These are phyloP conservation scores for Seladonia tumulorum DNA, from an alignment of 2,888 invertebrate species.

Conservation along the genomic window DNA sequence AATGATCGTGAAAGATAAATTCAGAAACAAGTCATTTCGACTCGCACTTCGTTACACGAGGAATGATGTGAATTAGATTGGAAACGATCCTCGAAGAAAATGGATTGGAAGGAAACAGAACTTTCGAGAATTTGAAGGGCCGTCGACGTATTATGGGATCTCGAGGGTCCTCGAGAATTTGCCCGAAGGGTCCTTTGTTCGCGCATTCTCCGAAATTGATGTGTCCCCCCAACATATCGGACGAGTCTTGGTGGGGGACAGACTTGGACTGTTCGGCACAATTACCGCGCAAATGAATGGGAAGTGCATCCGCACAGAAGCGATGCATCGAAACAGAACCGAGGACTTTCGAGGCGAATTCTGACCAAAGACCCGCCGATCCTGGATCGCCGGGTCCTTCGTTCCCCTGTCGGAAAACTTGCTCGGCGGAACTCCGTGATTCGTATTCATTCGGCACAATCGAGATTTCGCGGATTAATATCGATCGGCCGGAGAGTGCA, in stretches of 20 bases:
- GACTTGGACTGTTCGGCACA: not conserved
- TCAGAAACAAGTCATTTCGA: not conserved
- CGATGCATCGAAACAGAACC: slow-evolving; percentile 21
- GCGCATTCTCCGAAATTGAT: not conserved
- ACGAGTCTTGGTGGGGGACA: not conserved
- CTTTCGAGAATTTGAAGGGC: not conserved
- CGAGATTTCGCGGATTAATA: slow-evolving; percentile 39
- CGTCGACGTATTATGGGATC: not conserved
- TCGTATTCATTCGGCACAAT: slow-evolving; percentile 36
- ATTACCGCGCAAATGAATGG: slow-evolving; percentile 29
- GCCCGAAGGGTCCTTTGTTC: not conserved
- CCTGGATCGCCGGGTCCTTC: not conserved
- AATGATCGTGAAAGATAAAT: not conserved
- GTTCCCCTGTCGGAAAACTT: slow-evolving; percentile 16
- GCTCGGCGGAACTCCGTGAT: slow-evolving; percentile 30
- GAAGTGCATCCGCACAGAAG: slow-evolving; percentile 23
- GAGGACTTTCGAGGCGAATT: slow-evolving; percentile 49
- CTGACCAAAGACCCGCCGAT: slow-evolving; percentile 3
- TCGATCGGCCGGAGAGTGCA: slow-evolving; percentile 35
- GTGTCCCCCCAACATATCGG: not conserved
- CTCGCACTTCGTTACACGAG: not conserved
- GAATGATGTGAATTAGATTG: not conserved
- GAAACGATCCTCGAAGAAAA: not conserved
- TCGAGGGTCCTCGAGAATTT: not conserved
- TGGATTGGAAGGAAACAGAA: not conserved